Evolutionary conservation across 2,888 invertebrate species (phyloP).

Genomic region (Bombyx huttoni): DNA sequence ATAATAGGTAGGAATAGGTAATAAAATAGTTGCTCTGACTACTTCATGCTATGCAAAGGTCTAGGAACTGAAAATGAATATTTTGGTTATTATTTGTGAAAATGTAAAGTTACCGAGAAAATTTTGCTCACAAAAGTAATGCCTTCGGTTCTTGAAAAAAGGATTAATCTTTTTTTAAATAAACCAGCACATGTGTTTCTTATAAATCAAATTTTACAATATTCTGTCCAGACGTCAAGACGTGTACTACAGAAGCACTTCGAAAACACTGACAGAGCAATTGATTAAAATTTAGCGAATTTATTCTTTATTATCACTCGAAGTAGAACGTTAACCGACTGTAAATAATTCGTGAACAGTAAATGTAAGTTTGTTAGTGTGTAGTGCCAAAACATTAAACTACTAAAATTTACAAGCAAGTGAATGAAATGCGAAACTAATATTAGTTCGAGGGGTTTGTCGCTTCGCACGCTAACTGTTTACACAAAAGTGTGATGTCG

Average conservation of each 20-base stretch:
- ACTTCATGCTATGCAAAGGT: no score
- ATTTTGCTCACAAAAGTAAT: no score
- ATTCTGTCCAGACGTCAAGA: no score
- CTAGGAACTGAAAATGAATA: no score
- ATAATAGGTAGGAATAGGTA: no score
- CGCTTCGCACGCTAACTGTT: slow-evolving; percentile 17
- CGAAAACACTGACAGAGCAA: slow-evolving; percentile 12
- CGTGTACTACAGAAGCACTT: slow-evolving; percentile 8
- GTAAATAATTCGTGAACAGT: slow-evolving; percentile 26
- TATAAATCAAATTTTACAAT: no score
- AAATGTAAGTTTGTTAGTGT: slow-evolving; percentile 37
- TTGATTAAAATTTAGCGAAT: slow-evolving; percentile 11
- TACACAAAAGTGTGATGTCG: slow-evolving; percentile 17
- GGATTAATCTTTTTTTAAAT: no score
- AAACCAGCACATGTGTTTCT: no score
- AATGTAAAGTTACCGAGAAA: no score
- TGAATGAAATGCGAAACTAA: slow-evolving; percentile 43
- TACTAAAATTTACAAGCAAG: slow-evolving; percentile 37
- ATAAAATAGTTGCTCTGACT: no score
- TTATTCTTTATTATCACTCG: slow-evolving; percentile 8
- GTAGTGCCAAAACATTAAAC: slow-evolving; percentile 46
- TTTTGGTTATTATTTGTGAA: no score
- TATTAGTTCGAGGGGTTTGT: slow-evolving; percentile 38
- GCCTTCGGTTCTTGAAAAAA: no score
- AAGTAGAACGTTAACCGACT: slow-evolving; percentile 25